These are phyloP conservation scores for Agelas oroides DNA, from an alignment of 37 sponge, comb jelly and placozoan genomes.

Conservation along the genomic window DNA sequence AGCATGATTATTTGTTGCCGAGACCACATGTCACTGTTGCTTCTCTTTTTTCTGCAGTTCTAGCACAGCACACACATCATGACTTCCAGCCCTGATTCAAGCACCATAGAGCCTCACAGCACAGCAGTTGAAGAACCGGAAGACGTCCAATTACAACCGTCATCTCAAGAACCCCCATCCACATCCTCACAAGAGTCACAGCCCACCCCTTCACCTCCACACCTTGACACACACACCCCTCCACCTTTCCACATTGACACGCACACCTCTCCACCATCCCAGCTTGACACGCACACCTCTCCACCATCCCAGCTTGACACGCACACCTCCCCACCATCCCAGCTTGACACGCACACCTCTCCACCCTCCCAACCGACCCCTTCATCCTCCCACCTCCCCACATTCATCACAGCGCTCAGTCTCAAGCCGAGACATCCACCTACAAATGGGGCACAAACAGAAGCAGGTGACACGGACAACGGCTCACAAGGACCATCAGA, in stretches of 20 bases:
- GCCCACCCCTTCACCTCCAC: conserved; percentile 21
- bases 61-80: neutral
- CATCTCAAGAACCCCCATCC: neutral
- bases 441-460: neutral
- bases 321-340: conserved; percentile 18
- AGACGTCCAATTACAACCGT: no score
- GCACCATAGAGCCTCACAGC: neutral
- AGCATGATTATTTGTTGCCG: no score
- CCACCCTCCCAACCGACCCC: neutral
- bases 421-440: conserved; percentile 6
- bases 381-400: conserved; percentile 1
- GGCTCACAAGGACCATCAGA: neutral
- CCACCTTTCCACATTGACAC: neutral
- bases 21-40: no score
- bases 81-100: neutral
- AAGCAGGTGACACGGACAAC: neutral
- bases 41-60: no score
- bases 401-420: conserved; percentile 10
- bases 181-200: conserved; percentile 4
- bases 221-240: neutral
- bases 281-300: neutral
- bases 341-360: neutral
- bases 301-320: neutral
- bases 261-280: neutral
- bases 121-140: neutral